Evolutionary conservation across 2,113 vertebrate genomes (phyloP).

Genomic region (Taxidea taxus): DNA sequence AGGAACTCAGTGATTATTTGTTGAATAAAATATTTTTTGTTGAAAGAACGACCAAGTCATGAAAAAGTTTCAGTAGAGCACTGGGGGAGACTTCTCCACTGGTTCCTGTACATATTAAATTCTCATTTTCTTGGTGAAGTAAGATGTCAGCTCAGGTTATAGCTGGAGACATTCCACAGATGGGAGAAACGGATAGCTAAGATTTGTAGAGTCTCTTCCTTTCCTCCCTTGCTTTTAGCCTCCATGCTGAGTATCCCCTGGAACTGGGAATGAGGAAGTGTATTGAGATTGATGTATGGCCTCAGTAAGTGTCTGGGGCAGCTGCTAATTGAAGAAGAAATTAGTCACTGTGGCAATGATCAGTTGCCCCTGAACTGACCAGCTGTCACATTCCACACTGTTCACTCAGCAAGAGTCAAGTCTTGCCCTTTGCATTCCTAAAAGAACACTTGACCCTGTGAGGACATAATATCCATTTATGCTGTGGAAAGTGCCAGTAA

Average conservation of each 20-base stretch:
- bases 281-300: background rate
- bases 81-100: background rate
- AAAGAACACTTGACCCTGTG: background rate
- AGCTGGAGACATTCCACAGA: background rate
- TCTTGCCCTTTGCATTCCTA: constrained; percentile 36
- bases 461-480: background rate
- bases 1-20: background rate
- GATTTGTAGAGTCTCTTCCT: background rate
- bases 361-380: background rate
- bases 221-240: background rate
- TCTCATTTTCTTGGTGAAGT: background rate
- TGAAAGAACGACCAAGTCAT: background rate
- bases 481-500: background rate
- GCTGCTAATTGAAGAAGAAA: background rate
- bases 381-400: constrained; percentile 45
- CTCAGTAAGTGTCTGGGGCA: background rate
- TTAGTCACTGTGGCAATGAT: background rate
- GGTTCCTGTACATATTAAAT: background rate
- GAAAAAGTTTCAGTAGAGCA: background rate
- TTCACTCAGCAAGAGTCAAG: background rate
- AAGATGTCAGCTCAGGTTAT: background rate
- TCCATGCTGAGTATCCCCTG: background rate
- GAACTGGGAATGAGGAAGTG: background rate
- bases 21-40: background rate
- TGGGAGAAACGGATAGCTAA: background rate